These are phyloP conservation scores for Heliconius cydno DNA, from an alignment of 2,888 invertebrate species.

Conservation along the genomic window DNA sequence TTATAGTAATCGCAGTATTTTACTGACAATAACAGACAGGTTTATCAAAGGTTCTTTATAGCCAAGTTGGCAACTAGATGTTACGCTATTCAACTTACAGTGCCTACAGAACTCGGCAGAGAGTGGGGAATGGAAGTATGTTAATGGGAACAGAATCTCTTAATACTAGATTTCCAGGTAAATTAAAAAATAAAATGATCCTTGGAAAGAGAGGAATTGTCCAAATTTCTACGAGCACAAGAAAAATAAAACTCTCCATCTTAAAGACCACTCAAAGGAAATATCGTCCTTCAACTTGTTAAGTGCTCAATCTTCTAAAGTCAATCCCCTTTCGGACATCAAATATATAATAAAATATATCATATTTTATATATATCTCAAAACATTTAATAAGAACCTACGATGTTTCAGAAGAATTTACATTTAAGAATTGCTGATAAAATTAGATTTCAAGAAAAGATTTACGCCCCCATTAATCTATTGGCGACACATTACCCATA, in stretches of 20 bases:
- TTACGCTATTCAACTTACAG: not conserved
- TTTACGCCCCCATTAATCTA: constrained; percentile 12
- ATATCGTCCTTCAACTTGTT: not conserved
- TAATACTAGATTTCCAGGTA: not conserved
- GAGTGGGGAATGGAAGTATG: not conserved
- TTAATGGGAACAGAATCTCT: not conserved
- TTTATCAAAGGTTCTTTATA: no score
- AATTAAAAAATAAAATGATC: not conserved
- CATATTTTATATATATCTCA: not conserved
- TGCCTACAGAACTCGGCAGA: not conserved
- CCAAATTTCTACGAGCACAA: not conserved
- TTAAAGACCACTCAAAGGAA: not conserved
- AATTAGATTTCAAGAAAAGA: constrained; percentile 17
- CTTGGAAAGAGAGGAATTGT: not conserved
- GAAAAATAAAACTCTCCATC: not conserved
- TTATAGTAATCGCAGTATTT: no score
- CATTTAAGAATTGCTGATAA: not conserved
- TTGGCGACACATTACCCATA: constrained; percentile 13
- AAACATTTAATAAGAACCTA: not conserved
- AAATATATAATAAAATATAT: no score
- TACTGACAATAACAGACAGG: no score
- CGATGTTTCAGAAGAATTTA: not conserved
- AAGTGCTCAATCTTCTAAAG: no score
- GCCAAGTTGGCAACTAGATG: not conserved
- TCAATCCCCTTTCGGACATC: no score